Conservation (phyloP, 1,140 invertebrate genomes). For the Lutraria rhynchaena region DNA sequence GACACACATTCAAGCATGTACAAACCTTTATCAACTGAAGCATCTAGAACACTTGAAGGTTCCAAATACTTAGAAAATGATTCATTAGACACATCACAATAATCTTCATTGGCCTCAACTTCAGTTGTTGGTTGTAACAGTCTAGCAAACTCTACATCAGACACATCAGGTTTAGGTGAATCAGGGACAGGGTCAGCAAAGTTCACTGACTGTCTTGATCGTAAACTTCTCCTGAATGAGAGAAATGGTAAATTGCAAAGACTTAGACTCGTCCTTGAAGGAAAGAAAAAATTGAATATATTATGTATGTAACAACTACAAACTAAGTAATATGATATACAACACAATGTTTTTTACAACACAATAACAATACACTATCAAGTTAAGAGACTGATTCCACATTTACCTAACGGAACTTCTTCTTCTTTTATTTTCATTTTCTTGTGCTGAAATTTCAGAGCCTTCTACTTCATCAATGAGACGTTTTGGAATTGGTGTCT, state of each 20-base stretch:
- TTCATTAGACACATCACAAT: background rate
- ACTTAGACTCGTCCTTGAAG: too few species aligned
- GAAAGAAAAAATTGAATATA: too few species aligned
- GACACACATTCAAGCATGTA: too few species aligned
- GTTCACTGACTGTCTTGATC: conserved; percentile 25
- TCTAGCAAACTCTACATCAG: conserved; percentile 32
- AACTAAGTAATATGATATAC: too few species aligned
- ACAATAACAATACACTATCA: too few species aligned
- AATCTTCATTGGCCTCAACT: background rate
- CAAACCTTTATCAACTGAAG: conserved; percentile 15
- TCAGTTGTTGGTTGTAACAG: conserved; percentile 19
- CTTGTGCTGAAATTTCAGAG: background rate
- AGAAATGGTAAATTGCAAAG: too few species aligned
- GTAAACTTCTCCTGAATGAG: conserved; percentile 43
- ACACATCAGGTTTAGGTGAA: conserved; percentile 14
- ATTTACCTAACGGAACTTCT: conserved; percentile 17
- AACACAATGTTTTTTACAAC: too few species aligned
- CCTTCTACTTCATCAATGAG: conserved; percentile 28
- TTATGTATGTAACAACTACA: too few species aligned
- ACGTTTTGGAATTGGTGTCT: conserved; percentile 31
- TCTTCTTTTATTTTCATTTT: conserved; percentile 19
- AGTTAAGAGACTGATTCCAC: background rate
- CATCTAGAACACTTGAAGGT: conserved; percentile 16
- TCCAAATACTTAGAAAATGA: conserved; percentile 46
- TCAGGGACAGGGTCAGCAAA: background rate